Base-by-base conservation (phyloP, 1,140 invertebrate genomes). In the Harpegnathos saltator region DNA sequence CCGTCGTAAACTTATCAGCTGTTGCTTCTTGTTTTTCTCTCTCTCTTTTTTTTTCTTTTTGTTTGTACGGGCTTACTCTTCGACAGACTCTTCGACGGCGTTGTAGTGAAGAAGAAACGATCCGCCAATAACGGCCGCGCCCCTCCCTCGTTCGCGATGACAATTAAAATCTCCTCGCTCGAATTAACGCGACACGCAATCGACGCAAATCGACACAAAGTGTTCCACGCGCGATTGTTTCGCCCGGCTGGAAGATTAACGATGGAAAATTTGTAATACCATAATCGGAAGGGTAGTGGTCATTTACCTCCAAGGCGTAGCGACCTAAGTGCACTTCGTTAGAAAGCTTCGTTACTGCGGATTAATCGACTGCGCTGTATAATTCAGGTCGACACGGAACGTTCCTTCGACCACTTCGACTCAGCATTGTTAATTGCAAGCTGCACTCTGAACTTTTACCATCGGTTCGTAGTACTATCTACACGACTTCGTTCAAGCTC, bases 331-430 rank as follows among this genome's bases (percentile, higher is more conserved):
- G 69, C 71, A 82, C 68, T 62, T 80, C 26, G 78, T 74, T 82
- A 50, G 58, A 74, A 65, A 75, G 52, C 75, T 83, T 83, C 61
- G 71, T 83, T 83, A 66, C 59, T 26, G 48, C 24, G 38, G 50
- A 75, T 75, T 83, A 83, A 83, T 83, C 72, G 50, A 77, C 19
- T 65, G 61, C 72, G 38, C 59, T 24, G 72, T 83, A 71, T 80
- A 80, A 80, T 75, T 74, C 75, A 12, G 17, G 52, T 59, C 65
- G 75, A 38, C 65, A 80, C 52, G 52, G 26, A 69, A 69, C 29
- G 9, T 68, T 77, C 29, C 62, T 50, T 77, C 61, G 44, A 3
- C 3, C 38, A 44, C 62, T 58, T 58, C 38, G n/a, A n/a, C n/a
- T 58, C 52, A 44, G 48, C 52, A 71, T 69, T 80, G 65, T 71